Evolutionary conservation across 2,888 invertebrate genomes (phyloP).

Genomic region (Sesamia inferens): DNA sequence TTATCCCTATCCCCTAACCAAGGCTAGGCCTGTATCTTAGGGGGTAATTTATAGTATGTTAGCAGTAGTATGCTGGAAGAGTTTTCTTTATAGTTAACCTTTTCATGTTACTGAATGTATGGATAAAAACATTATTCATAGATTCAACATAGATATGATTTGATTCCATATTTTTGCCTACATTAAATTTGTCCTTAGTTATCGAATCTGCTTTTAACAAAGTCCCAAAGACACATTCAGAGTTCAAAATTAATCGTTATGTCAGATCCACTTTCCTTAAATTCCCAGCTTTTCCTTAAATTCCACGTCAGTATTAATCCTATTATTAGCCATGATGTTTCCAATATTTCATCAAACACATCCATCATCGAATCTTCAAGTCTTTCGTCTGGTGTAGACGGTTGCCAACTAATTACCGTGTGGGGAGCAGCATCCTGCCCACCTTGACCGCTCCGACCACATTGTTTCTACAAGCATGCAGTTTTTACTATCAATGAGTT

Average conservation of each 20-base stretch:
- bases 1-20: too few species aligned
- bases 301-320: not conserved
- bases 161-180: not conserved
- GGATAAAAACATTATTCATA: not conserved
- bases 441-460: constrained; percentile 51
- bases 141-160: too few species aligned
- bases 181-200: not conserved
- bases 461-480: constrained; percentile 35
- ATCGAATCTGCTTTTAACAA: not conserved
- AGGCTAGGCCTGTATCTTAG: too few species aligned
- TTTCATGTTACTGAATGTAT: not conserved
- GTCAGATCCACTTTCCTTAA: not conserved
- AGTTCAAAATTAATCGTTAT: not conserved
- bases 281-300: not conserved
- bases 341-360: constrained; percentile 21
- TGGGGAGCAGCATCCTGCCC: constrained; percentile 39
- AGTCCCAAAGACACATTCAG: not conserved
- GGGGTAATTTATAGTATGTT: not conserved
- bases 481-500: constrained; percentile 25
- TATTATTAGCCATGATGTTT: constrained; percentile 34
- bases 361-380: constrained; percentile 23
- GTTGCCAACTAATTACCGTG: constrained; percentile 50
- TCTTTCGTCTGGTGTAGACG: constrained; percentile 19
- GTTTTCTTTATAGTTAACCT: not conserved
- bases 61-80: not conserved